Percentiles rank a stretch among this genome's conserved stretches.
Evolutionary conservation across 2,888 invertebrate species (phyloP).

Genomic region (Hybos culiciformis): DNA sequence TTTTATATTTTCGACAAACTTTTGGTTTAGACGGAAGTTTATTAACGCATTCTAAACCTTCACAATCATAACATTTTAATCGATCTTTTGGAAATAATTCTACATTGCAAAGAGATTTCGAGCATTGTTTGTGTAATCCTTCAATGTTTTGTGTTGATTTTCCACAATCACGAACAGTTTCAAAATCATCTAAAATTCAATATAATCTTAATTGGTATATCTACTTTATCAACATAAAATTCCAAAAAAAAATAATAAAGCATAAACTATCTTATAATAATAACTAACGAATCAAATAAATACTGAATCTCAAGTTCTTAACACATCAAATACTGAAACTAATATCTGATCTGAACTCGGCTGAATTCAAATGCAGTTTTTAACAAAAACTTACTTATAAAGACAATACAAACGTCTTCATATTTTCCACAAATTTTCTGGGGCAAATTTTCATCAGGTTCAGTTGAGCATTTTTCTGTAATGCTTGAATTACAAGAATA

Average conservation of each 20-base stretch:
- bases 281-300: neutral
- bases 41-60: constrained; percentile 17
- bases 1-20: constrained; percentile 21
- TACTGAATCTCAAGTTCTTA: neutral
- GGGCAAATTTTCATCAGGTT: neutral
- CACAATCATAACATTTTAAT: constrained; percentile 26
- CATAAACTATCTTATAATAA: neutral
- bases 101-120: constrained; percentile 22
- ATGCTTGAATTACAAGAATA: neutral
- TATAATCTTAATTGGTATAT: too few relatives aligned
- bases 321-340: neutral
- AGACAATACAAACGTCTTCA: too few relatives aligned
- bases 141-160: neutral
- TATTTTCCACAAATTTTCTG: neutral
- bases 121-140: constrained; percentile 19
- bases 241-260: too few relatives aligned
- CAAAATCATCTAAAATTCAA: neutral
- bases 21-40: constrained; percentile 15
- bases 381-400: too few relatives aligned
- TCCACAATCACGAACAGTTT: neutral
- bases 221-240: too few relatives aligned
- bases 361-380: too few relatives aligned
- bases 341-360: too few relatives aligned
- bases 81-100: constrained; percentile 26
- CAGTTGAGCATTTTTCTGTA: neutral